Conservation (phyloP, 2,113 vertebrate species). For the Nothoprocta pentlandii region DNA sequence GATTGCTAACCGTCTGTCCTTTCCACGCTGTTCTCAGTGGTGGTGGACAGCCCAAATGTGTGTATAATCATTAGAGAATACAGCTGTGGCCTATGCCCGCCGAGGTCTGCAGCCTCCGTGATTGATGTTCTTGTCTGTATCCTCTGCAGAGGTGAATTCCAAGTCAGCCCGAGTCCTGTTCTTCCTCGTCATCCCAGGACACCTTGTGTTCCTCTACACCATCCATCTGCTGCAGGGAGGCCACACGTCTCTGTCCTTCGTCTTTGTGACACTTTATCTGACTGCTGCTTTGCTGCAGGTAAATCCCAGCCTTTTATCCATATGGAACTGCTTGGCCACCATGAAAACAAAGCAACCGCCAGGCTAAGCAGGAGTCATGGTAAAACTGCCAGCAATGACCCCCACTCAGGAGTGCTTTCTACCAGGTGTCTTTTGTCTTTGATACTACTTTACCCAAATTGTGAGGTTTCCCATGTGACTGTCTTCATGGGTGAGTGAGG, state of each 20-base stretch:
- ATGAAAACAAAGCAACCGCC: not conserved
- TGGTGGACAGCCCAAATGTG: not conserved
- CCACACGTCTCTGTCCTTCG: constrained; percentile 73
- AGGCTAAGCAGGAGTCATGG: not conserved
- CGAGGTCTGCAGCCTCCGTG: not conserved
- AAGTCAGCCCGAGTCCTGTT: constrained; percentile 91
- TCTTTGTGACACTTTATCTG: constrained; percentile 89
- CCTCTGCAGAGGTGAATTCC: constrained; percentile 87
- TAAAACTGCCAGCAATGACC: not conserved
- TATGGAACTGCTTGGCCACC: not conserved
- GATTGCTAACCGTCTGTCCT: not conserved
- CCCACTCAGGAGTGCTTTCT: not conserved
- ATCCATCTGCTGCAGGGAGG: constrained; percentile 88
- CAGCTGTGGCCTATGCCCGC: not conserved
- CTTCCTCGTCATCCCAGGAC: constrained; percentile 90
- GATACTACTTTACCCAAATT: not conserved
- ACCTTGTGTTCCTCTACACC: constrained; percentile 90
- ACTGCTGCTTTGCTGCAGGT: constrained; percentile 91
- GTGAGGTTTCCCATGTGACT: not conserved
- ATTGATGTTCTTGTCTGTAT: not conserved
- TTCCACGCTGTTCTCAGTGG: not conserved
- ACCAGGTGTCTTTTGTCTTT: not conserved
- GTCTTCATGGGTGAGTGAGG: not conserved
- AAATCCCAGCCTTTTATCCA: not conserved
- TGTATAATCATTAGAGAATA: not conserved